phyloP scores from a whole-genome alignment of 2,797 vertebrate species.

The Oryzias dopingdopingensis region DNA sequence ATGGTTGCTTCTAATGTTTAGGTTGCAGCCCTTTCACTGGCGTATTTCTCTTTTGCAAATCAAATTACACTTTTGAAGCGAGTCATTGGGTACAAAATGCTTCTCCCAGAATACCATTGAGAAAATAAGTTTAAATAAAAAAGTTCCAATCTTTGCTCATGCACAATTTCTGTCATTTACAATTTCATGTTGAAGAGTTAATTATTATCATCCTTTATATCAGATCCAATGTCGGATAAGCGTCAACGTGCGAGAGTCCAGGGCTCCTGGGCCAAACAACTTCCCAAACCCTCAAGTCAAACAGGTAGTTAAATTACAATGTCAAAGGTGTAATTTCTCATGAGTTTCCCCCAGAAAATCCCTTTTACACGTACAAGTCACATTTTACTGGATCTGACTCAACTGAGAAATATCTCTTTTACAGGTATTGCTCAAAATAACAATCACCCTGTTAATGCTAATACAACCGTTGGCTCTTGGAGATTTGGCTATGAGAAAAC shows the following conservation, averaged over 20 bases:
- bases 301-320: slow-evolving; percentile 37
- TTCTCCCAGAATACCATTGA: too few species aligned
- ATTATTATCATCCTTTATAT: neutral
- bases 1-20: too few species aligned
- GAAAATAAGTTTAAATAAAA: too few species aligned
- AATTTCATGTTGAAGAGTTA: neutral
- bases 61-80: too few species aligned
- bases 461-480: slow-evolving; percentile 55
- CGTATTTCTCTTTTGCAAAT: too few species aligned
- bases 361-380: too few species aligned
- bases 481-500: slow-evolving; percentile 44
- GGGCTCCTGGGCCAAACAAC: slow-evolving; percentile 86
- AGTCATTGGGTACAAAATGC: too few species aligned
- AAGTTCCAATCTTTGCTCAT: too few species aligned
- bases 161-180: neutral
- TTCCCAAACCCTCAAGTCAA: slow-evolving; percentile 43
- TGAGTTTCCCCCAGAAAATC: too few species aligned
- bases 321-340: too few species aligned
- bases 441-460: slow-evolving; percentile 17
- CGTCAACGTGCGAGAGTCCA: slow-evolving; percentile 86
- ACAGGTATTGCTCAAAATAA: slow-evolving; percentile 27
- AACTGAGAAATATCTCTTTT: neutral
- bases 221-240: slow-evolving; percentile 80
- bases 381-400: neutral
- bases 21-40: too few species aligned